Conservation (phyloP, 1,140 invertebrate genomes). For the Aphaenogaster floridana region DNA sequence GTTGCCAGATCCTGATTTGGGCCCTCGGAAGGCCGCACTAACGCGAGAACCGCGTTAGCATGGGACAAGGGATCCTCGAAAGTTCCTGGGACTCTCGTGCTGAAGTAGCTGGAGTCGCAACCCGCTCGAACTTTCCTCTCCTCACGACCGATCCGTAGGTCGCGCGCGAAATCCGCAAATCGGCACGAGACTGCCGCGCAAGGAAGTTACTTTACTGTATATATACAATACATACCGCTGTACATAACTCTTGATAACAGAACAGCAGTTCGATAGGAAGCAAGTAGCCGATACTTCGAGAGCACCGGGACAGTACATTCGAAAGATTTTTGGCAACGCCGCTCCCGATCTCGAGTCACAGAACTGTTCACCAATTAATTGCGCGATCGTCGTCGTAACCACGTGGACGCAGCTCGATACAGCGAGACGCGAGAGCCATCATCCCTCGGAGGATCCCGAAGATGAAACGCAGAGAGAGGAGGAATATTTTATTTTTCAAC, state of each 20-base stretch:
- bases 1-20: slow-evolving; percentile 11
- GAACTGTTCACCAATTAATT: slow-evolving; percentile 51
- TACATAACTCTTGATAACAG: slow-evolving; percentile 43
- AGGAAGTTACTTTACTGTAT: slow-evolving; percentile 21
- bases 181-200: slow-evolving; percentile 14
- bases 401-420: not conserved
- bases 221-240: slow-evolving; percentile 36
- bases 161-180: slow-evolving; percentile 18
- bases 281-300: slow-evolving; percentile 16
- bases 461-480: not conserved
- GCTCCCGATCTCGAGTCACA: not conserved
- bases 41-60: not conserved
- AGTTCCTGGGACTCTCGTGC: slow-evolving; percentile 37
- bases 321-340: slow-evolving; percentile 1
- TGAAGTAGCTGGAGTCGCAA: slow-evolving; percentile 18
- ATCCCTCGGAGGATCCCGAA: not conserved
- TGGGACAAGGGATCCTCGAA: not conserved
- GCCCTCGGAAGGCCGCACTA: not conserved
- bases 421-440: not conserved
- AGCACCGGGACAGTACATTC: slow-evolving; percentile 10
- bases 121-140: not conserved
- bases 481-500: slow-evolving; percentile 53
- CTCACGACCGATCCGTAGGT: not conserved
- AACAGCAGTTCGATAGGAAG: slow-evolving; percentile 55
- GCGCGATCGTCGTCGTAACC: slow-evolving; percentile 33